Conservation (phyloP, 1,140 invertebrate species). For the Zaprionus lachaisei region DNA sequence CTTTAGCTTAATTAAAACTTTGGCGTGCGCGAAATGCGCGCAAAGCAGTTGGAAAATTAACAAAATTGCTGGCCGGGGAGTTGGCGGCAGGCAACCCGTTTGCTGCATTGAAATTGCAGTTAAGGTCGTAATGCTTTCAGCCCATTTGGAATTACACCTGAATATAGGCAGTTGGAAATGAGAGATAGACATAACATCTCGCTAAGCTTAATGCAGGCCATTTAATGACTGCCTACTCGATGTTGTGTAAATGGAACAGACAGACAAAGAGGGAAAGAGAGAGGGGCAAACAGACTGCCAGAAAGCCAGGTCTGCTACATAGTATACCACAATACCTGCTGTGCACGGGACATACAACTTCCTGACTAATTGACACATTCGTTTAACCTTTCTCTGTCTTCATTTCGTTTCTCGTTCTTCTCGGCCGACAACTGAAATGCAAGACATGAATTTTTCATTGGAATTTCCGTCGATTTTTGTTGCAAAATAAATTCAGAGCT, state of each 20-base stretch:
- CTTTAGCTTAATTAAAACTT: constrained; percentile 76
- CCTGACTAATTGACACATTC: constrained; percentile 12
- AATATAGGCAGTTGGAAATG: constrained; percentile 38
- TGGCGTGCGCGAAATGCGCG: constrained; percentile 60
- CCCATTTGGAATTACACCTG: constrained; percentile 36
- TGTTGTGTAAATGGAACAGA: background rate
- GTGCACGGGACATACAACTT: background rate
- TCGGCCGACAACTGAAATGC: constrained; percentile 1
- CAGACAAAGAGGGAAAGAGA: background rate
- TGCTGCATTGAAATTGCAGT: constrained; percentile 58
- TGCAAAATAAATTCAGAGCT: constrained; percentile 30
- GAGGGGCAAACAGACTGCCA: too few relatives aligned
- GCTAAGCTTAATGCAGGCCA: constrained; percentile 3
- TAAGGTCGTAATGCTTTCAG: constrained; percentile 43
- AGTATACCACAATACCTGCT: background rate
- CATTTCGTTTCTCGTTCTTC: background rate
- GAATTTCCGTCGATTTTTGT: constrained; percentile 17
- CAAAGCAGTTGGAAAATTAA: constrained; percentile 78
- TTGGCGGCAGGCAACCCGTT: constrained; percentile 14
- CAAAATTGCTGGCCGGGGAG: constrained; percentile 55
- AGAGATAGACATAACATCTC: constrained; percentile 5
- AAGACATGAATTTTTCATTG: constrained; percentile 16
- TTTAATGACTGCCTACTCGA: background rate
- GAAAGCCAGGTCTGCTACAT: too few relatives aligned
- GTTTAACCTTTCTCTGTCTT: constrained; percentile 8